These are phyloP conservation scores for Zaprionus obscuricornis DNA, from an alignment of 2,888 invertebrate species.

Conservation along the genomic window DNA sequence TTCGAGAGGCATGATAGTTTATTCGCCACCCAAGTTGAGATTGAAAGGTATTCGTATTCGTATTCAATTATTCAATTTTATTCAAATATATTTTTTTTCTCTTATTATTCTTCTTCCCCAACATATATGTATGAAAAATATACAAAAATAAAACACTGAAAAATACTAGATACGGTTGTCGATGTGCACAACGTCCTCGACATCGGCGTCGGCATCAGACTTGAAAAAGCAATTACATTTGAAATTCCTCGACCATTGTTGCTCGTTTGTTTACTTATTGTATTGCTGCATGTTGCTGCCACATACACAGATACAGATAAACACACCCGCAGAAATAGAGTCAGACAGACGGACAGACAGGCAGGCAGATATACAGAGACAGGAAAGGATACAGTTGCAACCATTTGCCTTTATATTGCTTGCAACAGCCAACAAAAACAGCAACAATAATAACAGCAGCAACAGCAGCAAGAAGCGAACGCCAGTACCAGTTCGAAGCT, in stretches of 20 bases:
- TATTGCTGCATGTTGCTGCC: slow-evolving; percentile 15
- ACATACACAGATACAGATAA: slow-evolving; percentile 3
- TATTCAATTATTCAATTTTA: slow-evolving; percentile 33
- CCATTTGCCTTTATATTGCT: slow-evolving; percentile 6
- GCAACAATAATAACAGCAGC: too few species aligned
- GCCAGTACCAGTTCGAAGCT: slow-evolving; percentile 19
- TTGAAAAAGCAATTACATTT: slow-evolving; percentile 59
- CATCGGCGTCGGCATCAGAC: slow-evolving; percentile 12
- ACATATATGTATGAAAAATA: neutral
- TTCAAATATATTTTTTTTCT: slow-evolving; percentile 37
- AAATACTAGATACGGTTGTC: too few species aligned
- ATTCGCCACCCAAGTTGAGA: slow-evolving; percentile 88
- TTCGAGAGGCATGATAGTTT: slow-evolving; percentile 87
- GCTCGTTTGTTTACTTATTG: slow-evolving; percentile 26
- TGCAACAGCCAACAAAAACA: neutral
- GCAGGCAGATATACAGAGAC: too few species aligned
- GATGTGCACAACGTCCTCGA: neutral
- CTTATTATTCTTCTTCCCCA: slow-evolving; percentile 41
- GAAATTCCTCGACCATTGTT: slow-evolving; percentile 52
- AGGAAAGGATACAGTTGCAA: too few species aligned
- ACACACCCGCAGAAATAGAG: too few species aligned
- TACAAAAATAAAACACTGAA: neutral
- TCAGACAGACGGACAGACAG: too few species aligned
- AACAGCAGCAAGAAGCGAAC: too few species aligned
- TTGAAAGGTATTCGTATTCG: slow-evolving; percentile 87